Percentiles rank a stretch among this genome's conserved stretches.
phyloP scores from a whole-genome alignment of 2,888 invertebrate genomes.

The Clusia tigrina region DNA sequence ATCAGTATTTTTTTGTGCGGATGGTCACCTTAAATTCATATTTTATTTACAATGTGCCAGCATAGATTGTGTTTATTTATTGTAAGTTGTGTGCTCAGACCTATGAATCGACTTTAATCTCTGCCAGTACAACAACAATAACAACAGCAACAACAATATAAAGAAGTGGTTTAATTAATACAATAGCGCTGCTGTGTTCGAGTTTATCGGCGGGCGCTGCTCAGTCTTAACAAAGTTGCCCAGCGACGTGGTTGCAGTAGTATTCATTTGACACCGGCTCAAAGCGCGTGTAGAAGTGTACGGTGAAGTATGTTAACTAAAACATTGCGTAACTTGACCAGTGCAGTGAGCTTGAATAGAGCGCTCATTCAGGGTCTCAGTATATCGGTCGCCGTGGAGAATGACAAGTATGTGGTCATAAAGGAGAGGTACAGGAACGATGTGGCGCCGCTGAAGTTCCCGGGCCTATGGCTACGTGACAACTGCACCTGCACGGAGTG shows the following conservation, averaged over 20 bases:
- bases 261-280: no score
- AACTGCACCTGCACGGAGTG: constrained; percentile 77
- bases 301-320: constrained; percentile 33
- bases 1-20: no score
- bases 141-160: no score
- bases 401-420: constrained; percentile 46
- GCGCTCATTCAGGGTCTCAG: not conserved
- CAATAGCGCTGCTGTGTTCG: no score
- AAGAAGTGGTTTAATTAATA: not conserved
- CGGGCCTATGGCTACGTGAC: constrained; percentile 77
- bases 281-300: not conserved
- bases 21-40: no score
- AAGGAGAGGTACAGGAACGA: constrained; percentile 26
- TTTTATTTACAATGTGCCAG: no score
- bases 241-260: not conserved
- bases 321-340: constrained; percentile 7
- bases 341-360: not conserved
- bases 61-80: no score
- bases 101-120: no score
- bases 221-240: not conserved
- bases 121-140: no score
- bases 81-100: no score
- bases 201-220: not conserved
- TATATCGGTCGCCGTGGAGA: constrained; percentile 46
- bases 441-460: constrained; percentile 65